Percentiles rank a stretch among this genome's conserved stretches.
Conservation (phyloP, 2,888 invertebrate genomes). For the Aphodius granarius region DNA sequence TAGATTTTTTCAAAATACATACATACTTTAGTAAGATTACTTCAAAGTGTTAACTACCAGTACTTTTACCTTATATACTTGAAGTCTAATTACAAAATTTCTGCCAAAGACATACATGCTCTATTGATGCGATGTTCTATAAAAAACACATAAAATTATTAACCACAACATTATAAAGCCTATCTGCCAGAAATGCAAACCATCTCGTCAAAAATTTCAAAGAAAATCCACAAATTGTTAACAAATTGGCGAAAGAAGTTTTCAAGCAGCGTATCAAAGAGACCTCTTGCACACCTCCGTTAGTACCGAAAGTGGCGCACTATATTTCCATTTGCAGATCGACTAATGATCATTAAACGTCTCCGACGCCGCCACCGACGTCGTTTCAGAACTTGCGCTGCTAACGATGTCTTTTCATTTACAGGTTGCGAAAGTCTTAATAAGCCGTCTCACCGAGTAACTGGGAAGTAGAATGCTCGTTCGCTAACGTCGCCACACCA, state of each 20-base stretch:
- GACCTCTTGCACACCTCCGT: neutral
- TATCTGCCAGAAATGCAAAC: neutral
- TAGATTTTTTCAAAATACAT: no score
- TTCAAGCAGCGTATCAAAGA: neutral
- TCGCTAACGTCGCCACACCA: constrained; percentile 19
- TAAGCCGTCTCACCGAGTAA: constrained; percentile 1
- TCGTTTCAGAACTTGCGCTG: neutral
- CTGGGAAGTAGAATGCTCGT: constrained; percentile 22
- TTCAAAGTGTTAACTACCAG: no score
- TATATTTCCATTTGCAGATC: neutral
- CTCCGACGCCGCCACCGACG: neutral
- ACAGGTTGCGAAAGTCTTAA: constrained; percentile 13
- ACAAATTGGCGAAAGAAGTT: neutral
- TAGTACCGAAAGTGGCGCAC: neutral
- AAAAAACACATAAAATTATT: neutral
- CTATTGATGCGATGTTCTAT: no score
- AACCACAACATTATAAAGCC: neutral
- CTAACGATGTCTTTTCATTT: constrained; percentile 15
- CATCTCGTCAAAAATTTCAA: neutral
- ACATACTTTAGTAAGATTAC: no score
- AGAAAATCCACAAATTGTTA: neutral
- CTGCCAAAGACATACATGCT: neutral
- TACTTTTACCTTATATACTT: no score
- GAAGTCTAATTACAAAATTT: neutral
- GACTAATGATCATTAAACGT: constrained; percentile 3